Evolutionary conservation across 1,140 invertebrate species (phyloP).

Genomic region (Magallana ariakensis): DNA sequence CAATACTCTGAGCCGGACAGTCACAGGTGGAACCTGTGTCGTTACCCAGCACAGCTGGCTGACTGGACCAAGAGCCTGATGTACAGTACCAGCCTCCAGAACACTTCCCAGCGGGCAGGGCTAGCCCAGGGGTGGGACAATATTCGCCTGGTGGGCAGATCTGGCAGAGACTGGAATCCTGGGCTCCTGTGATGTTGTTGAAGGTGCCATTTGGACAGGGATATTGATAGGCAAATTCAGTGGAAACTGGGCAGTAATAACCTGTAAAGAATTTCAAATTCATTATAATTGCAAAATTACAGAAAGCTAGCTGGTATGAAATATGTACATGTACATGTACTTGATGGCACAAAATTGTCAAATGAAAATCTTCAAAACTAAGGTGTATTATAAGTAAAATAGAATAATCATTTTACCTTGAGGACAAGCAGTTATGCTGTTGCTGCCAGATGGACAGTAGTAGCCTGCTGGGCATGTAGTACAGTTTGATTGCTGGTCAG

Average conservation of each 20-base stretch:
- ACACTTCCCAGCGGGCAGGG: constrained; percentile 70
- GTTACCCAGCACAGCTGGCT: constrained; percentile 70
- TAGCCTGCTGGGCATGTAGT: constrained; percentile 72
- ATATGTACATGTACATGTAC: no score
- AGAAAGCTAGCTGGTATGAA: no score
- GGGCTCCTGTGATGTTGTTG: constrained; percentile 68
- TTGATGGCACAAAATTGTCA: no score
- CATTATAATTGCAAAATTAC: no score
- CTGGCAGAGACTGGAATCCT: constrained; percentile 65
- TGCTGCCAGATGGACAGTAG: constrained; percentile 70
- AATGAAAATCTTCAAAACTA: no score
- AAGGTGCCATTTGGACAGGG: constrained; percentile 76
- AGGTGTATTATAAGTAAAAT: no score
- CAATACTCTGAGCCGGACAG: constrained; percentile 73
- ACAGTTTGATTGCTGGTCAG: constrained; percentile 69
- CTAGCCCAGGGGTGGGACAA: constrained; percentile 69
- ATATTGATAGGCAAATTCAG: constrained; percentile 74
- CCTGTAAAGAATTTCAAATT: constrained; percentile 62
- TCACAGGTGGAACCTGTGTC: constrained; percentile 65
- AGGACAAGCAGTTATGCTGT: constrained; percentile 67
- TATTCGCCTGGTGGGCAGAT: constrained; percentile 74
- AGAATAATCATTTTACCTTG: constrained; percentile 54
- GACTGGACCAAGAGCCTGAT: constrained; percentile 71
- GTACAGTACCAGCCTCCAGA: constrained; percentile 76
- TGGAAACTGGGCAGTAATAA: constrained; percentile 72